phyloP scores from a whole-genome alignment of 2,797 vertebrate genomes.

The Nannoperca australis region DNA sequence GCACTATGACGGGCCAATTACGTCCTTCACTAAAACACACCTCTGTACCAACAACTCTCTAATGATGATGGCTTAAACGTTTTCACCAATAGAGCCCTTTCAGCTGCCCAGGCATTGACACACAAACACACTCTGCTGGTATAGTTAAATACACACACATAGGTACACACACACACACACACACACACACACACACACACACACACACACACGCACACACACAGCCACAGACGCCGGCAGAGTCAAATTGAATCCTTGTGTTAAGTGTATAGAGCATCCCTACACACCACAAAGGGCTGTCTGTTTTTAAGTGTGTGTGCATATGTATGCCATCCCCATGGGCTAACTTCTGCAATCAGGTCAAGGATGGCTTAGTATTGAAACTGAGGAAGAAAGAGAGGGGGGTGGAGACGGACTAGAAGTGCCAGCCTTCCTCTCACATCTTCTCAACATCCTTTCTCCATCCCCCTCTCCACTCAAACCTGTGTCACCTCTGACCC shows the following conservation, averaged over 20 bases:
- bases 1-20: conserved; percentile 90
- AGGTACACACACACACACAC: conserved; percentile 21
- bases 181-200: conserved; percentile 24
- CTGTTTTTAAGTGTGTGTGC: conserved; percentile 71
- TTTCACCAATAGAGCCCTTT: conserved; percentile 88
- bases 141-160: conserved; percentile 55
- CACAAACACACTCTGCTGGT: conserved; percentile 59
- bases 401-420: conserved; percentile 34
- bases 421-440: conserved; percentile 57
- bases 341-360: conserved; percentile 81
- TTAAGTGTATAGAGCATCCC: conserved; percentile 79
- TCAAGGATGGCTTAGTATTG: conserved; percentile 85
- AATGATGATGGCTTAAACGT: conserved; percentile 92
- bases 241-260: conserved; percentile 88
- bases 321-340: conserved; percentile 37
- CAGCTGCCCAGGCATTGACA: conserved; percentile 69
- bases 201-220: conserved; percentile 39
- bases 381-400: conserved; percentile 45
- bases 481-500: conserved; percentile 93
- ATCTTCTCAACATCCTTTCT: conserved; percentile 78
- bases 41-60: conserved; percentile 86
- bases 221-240: conserved; percentile 70
- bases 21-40: conserved; percentile 91
- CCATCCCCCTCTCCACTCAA: conserved; percentile 87
- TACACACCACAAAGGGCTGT: conserved; percentile 87